Evolutionary conservation across 2,888 invertebrate genomes (phyloP), one percentile per base, ranked within the genome.

Genomic region (Ypsolopha sequella): DNA sequence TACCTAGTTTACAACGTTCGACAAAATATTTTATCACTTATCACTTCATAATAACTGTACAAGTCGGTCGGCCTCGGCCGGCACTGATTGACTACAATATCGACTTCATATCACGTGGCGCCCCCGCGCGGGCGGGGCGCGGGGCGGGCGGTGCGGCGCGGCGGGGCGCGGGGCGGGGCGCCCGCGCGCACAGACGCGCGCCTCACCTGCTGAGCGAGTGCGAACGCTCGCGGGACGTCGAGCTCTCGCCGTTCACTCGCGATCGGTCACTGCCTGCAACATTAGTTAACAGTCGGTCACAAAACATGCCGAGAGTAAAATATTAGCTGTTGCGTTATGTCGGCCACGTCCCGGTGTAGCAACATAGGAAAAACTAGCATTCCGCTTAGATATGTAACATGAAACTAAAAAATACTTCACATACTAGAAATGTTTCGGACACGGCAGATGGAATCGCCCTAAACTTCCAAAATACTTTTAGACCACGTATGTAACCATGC

Each of bases 121-220:
- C 64, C 66, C 64, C 53, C 51, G 66, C 54, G 63, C 55, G 63
- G 62, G 61, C 55, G 60, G 71, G 71, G 69, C n/a, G 53, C 53
- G 53, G 48, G 46, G 55, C 36, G 53, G 48, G 41, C 51, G 47
- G 54, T 52, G 49, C 51, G 51, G 54, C 54, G 45, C 41, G 54
- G 56, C 60, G 58, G 59, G 60, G 61, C 57, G 41, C 52, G 52
- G 36, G 53, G 51, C 52, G 51, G 65, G 67, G 62, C 64, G 65
- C 64, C 53, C 51, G 66, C 54, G 63, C 56, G 62, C 62, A 61
- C 55, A 60, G 70, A 71, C 69, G 79, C 24, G 24, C 2, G 24
- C 24, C 88, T 92, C 91, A 92, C 90, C 92, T 89, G 68, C 91
- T 91, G 61, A 92, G 88, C 66, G 92, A 92, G 76, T 92, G 87